Evolutionary conservation across 2,797 vertebrate species (phyloP).

Genomic region (Liparis tanakae): DNA sequence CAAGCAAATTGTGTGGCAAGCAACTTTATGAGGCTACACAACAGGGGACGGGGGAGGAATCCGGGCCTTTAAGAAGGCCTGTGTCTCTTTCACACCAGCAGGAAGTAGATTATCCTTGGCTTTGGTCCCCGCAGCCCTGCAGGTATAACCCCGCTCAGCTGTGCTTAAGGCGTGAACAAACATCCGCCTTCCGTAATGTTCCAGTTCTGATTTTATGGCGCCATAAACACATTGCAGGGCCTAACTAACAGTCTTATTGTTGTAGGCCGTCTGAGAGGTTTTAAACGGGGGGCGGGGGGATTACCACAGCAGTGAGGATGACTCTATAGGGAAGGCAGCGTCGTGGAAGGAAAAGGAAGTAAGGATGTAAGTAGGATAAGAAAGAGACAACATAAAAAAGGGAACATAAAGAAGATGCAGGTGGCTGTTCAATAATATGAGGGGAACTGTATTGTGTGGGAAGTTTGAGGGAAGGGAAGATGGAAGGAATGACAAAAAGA

Average conservation of each 20-base stretch:
- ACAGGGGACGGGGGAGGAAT: constrained; percentile 40
- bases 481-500: neutral
- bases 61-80: constrained; percentile 39
- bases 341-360: neutral
- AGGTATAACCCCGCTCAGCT: constrained; percentile 63
- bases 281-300: constrained; percentile 36
- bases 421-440: neutral
- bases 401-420: neutral
- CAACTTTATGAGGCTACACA: constrained; percentile 54
- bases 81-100: neutral
- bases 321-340: neutral
- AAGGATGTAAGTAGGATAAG: neutral
- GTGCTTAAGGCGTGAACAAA: constrained; percentile 61
- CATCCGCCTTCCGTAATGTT: constrained; percentile 59
- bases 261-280: constrained; percentile 58
- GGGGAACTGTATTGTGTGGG: neutral
- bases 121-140: constrained; percentile 37
- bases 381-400: neutral
- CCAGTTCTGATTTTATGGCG: constrained; percentile 64
- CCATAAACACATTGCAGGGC: constrained; percentile 59
- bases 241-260: constrained; percentile 45
- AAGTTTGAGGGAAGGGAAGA: neutral
- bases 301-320: constrained; percentile 4
- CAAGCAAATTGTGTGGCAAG: constrained; percentile 68
- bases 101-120: constrained; percentile 51